phyloP scores from a whole-genome alignment of 2,113 vertebrate genomes.

The Mesocricetus auratus region DNA sequence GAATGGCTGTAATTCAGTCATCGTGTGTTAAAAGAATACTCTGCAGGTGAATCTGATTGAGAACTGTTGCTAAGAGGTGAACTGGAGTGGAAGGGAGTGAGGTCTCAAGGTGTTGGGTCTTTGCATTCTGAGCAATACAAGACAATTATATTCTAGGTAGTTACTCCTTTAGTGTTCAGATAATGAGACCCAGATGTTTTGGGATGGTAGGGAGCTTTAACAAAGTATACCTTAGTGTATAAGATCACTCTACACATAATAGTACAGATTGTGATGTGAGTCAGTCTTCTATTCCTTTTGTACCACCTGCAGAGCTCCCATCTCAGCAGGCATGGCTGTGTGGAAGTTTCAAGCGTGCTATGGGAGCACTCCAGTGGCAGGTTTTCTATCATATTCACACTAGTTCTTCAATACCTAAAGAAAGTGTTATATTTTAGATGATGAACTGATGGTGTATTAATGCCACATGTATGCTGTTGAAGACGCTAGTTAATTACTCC shows the following conservation, averaged over 20 bases:
- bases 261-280: not conserved
- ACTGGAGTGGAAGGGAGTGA: not conserved
- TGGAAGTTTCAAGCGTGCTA: not conserved
- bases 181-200: not conserved
- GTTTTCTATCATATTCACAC: not conserved
- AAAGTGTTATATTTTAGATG: not conserved
- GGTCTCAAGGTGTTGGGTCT: not conserved
- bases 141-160: not conserved
- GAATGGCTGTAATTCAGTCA: not conserved
- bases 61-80: not conserved
- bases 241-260: not conserved
- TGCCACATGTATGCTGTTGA: not conserved
- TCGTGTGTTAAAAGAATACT: not conserved
- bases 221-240: not conserved
- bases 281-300: not conserved
- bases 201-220: constrained; percentile 6
- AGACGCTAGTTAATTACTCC: not conserved
- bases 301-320: too few relatives aligned
- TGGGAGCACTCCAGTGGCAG: not conserved
- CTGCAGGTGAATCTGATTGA: not conserved
- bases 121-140: not conserved
- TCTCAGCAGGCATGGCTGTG: not conserved
- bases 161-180: not conserved
- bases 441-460: not conserved
- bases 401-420: not conserved